Base-by-base conservation (phyloP, 1,140 invertebrate genomes). In the Drosophila trapezifrons region DNA sequence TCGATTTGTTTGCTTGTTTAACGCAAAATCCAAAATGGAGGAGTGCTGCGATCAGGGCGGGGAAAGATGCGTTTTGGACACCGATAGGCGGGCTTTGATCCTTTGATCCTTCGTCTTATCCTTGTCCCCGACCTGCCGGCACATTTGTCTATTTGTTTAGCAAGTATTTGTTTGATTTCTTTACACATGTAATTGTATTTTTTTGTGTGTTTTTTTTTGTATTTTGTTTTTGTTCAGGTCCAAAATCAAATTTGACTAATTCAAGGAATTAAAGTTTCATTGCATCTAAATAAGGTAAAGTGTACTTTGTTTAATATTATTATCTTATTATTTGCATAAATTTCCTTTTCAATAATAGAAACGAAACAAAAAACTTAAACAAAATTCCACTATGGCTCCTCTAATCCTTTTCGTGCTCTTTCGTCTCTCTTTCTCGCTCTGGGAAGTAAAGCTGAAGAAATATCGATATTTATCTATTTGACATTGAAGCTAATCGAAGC, bases 211-310 rank as follows among this genome's bases (percentile, higher is more conserved):
- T 43, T 77, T 55, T 49, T 51, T 70, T 73, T 75, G 52, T 69
- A 63, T 64, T 82, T 74, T 47, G 58, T 80, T 75, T 87, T 74
- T 73, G 46, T 76, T 90, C 86, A 90, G 86, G 86, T 90, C 86
- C 86, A 90, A 90, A 90, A 90, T 87, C 72, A 90, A 90, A 90
- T 90, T 90, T 90, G 83, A 87, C 87, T 90, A 90, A 90, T 90
- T 87, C 76, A 90, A 90, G 87, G 87, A 90, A 90, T 90, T 90
- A 80, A 90, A 90, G 87, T 90, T 90, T 90, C 87, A 87, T 90
- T 90, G 80, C 84, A 83, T 87, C 84, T 87, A 87, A 87, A 87
- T 80, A 89, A 89, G 83, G 83, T 87, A 87, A 81, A 87, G 76
- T 86, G 83, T 87, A 82, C 60, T 82, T 86, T 71, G 78, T 76